Conservation (phyloP, 1,140 invertebrate species). For the Caenorhabditis latens region DNA sequence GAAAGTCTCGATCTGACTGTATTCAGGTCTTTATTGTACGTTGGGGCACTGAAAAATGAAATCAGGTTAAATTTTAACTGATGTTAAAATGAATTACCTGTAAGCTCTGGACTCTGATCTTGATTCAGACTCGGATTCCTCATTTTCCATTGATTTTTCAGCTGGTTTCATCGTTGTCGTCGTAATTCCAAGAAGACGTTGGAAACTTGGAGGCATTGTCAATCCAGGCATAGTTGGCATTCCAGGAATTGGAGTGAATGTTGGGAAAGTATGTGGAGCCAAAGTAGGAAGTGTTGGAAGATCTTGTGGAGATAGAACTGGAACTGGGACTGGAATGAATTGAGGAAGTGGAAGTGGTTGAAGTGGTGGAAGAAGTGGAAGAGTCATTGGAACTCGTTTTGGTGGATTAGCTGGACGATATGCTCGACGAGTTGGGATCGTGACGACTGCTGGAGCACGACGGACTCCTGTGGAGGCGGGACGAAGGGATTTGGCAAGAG, state of each 20-base stretch:
- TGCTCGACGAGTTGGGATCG: slow-evolving; percentile 11
- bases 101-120: neutral
- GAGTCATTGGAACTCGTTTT: neutral
- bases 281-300: slow-evolving; percentile 53
- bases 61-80: neutral
- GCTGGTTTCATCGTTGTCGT: slow-evolving; percentile 31
- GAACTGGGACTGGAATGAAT: slow-evolving; percentile 41
- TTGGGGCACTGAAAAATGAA: slow-evolving; percentile 39
- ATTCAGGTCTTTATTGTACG: slow-evolving; percentile 48
- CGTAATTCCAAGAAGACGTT: slow-evolving; percentile 60
- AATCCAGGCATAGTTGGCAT: slow-evolving; percentile 60
- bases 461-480: slow-evolving; percentile 24
- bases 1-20: slow-evolving; percentile 53
- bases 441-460: slow-evolving; percentile 24
- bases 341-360: slow-evolving; percentile 50
- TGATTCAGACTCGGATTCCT: slow-evolving; percentile 8
- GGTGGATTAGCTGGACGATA: neutral
- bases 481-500: slow-evolving; percentile 30
- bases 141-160: neutral
- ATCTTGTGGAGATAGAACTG: slow-evolving; percentile 26
- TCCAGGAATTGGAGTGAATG: slow-evolving; percentile 35
- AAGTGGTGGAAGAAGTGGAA: slow-evolving; percentile 49
- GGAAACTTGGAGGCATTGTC: slow-evolving; percentile 60
- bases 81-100: slow-evolving; percentile 20
- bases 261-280: slow-evolving; percentile 52